A percentile compares a stretch with the other conserved stretches of the same genome.
These are phyloP conservation scores for Laterallus jamaicensis DNA, from an alignment of 2,113 vertebrate genomes.

Conservation along the genomic window DNA sequence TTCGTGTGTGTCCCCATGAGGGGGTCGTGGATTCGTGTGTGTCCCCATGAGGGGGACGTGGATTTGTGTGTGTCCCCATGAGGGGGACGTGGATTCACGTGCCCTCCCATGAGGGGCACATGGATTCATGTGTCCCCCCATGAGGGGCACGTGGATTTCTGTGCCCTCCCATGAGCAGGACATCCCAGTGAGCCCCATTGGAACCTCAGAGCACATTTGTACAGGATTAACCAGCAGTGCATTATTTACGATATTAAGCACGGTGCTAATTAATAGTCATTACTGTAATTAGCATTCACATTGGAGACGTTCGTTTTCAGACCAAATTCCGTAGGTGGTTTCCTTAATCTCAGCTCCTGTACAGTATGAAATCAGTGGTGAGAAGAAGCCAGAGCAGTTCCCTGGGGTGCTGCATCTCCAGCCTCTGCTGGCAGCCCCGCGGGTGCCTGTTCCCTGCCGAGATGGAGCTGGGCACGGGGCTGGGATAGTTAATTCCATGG, in stretches of 20 bases:
- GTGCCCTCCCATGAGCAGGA: not conserved
- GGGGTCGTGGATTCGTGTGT: too few relatives aligned
- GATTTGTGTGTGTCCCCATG: too few relatives aligned
- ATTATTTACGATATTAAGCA: not conserved
- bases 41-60: too few relatives aligned
- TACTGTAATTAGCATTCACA: not conserved
- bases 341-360: not conserved
- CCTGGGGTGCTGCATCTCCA: not conserved
- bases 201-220: not conserved
- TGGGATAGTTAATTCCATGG: not conserved
- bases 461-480: rapidly evolving
- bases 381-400: not conserved
- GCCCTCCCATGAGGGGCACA: not conserved
- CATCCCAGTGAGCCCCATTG: rapidly evolving
- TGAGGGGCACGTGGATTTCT: too few relatives aligned
- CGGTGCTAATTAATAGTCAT: not conserved
- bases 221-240: not conserved
- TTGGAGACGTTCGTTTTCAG: not conserved
- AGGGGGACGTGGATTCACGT: too few relatives aligned
- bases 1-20: too few relatives aligned
- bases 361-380: not conserved
- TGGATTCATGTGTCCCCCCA: too few relatives aligned
- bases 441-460: not conserved
- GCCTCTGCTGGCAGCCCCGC: rapidly evolving
- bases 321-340: not conserved